phyloP scores from a whole-genome alignment of 2,113 vertebrate genomes.

The Pantherophis guttatus region DNA sequence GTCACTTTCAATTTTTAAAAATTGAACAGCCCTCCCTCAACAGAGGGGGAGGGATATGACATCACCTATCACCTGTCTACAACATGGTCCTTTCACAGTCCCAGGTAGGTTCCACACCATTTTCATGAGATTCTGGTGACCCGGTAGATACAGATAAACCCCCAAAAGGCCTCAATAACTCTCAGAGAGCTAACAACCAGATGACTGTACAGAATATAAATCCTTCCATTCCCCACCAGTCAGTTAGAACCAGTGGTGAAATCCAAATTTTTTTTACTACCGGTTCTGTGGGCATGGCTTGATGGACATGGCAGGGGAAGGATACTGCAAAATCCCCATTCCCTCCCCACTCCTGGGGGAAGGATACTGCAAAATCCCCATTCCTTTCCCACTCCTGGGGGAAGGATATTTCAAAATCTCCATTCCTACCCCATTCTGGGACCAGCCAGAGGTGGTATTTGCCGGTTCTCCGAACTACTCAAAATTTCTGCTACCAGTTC shows the following conservation, averaged over 20 bases:
- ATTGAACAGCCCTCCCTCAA: not conserved
- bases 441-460: no score
- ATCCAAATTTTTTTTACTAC: no score
- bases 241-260: not conserved
- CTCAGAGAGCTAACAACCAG: not conserved
- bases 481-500: no score
- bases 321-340: no score
- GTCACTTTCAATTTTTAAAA: not conserved
- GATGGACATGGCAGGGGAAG: no score
- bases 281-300: no score
- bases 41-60: not conserved
- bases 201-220: not conserved
- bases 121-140: not conserved
- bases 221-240: not conserved
- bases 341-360: no score
- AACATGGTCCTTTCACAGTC: not conserved
- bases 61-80: not conserved
- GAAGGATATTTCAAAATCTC: no score
- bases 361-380: no score
- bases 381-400: no score
- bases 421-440: no score
- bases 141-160: not conserved
- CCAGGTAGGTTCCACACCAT: not conserved
- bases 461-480: no score
- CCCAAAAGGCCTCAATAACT: not conserved